phyloP scores from a whole-genome alignment of 2,797 vertebrate genomes.

The Pampus argenteus region DNA sequence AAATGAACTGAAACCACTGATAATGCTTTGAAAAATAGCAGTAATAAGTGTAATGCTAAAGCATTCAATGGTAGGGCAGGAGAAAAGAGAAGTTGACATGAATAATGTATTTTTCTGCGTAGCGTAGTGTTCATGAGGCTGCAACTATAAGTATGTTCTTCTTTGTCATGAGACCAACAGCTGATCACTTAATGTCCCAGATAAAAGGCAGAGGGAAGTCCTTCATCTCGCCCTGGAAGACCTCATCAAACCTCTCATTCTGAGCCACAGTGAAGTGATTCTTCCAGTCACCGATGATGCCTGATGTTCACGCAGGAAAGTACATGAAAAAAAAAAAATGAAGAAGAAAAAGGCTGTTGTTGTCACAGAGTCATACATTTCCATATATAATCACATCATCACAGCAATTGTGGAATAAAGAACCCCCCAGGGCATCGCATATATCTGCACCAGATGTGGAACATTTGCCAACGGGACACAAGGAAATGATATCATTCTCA shows the following conservation, averaged over 20 bases:
- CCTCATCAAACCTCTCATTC: slow-evolving; percentile 76
- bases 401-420: no score
- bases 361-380: no score
- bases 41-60: not conserved
- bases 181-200: slow-evolving; percentile 70
- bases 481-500: not conserved
- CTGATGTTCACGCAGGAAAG: slow-evolving; percentile 25
- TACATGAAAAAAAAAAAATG: not conserved
- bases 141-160: not conserved
- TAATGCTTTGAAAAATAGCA: not conserved
- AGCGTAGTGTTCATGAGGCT: slow-evolving; percentile 1
- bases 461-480: not conserved
- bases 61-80: not conserved
- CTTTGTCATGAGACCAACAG: slow-evolving; percentile 5
- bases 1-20: slow-evolving; percentile 4
- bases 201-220: slow-evolving; percentile 71
- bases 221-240: slow-evolving; percentile 80
- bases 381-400: no score
- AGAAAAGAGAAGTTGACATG: not conserved
- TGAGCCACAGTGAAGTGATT: slow-evolving; percentile 77
- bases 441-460: no score
- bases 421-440: no score
- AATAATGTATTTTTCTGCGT: not conserved
- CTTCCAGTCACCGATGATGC: slow-evolving; percentile 82
- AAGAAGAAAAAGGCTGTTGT: not conserved